Evolutionary conservation across 1,140 invertebrate genomes (phyloP), one percentile per base, ranked within the genome.

Genomic region (Mamestra configurata): DNA sequence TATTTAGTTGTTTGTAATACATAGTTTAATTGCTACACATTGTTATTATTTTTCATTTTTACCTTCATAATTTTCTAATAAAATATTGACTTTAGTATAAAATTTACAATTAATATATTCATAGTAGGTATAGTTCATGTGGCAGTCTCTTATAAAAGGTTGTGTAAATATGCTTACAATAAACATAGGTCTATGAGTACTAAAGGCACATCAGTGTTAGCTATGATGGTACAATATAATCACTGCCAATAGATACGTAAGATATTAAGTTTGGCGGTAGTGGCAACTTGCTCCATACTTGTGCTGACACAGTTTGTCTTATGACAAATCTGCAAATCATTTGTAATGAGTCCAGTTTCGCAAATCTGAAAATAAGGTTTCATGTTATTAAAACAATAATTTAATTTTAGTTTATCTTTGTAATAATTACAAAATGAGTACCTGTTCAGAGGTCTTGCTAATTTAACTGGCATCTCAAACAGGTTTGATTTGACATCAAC

Each of bases 291-390:
- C 82, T 81, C 90, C 90, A 91, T 79, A 88, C 85, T 80, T 89
- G 88, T 24, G 90, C 86, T 78, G 91, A 81, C 64, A 93, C 93
- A 51, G 90, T 94, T 88, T 94, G 92, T 68, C 93, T 87, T 73
- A 95, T 93, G 2, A 95, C 92, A 90, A 95, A 95, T 88, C 93
- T 92, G 85, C 93, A 95, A 81, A 94, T 93, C 88, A 93, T 93
- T 89, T 95, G 92, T 84, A 95, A 84, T 10, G 93, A 94, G 79
- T 92, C 92, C 85, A 95, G 81, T 87, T 86, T 93, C 75, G 93
- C 92, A 91, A 95, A 95, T 81, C 93, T 95, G 89, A 80, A 93
- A 93, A 57, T 13, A 57, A 57, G 4, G 15, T 22, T 35, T 59
- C 79, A 7, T 46, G 5, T 11, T 49, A 27, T 22, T 43, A 64